A percentile compares a stretch with the other conserved stretches of the same genome.
Conservation (phyloP, 2,888 invertebrate genomes). For the Dione juno region DNA sequence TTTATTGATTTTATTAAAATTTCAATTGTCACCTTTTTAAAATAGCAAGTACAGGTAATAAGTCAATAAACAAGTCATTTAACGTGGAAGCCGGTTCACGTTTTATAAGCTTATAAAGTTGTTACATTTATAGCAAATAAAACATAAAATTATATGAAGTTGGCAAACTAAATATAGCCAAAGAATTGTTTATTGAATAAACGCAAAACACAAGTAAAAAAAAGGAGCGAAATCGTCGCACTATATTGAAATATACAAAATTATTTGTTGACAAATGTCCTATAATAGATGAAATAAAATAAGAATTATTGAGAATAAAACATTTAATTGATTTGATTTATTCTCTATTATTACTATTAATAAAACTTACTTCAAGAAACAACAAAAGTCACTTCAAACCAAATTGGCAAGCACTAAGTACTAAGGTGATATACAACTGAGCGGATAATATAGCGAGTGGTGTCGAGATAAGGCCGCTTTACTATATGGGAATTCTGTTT, state of each 20-base stretch:
- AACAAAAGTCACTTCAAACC: neutral
- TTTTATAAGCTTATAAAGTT: neutral
- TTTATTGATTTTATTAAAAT: neutral
- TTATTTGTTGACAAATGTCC: too few species aligned
- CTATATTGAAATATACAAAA: too few species aligned
- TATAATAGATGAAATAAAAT: too few species aligned
- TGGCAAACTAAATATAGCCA: neutral
- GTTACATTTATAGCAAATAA: neutral
- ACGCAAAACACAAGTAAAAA: too few species aligned
- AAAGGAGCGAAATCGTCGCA: too few species aligned
- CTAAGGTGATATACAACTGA: conserved; percentile 4
- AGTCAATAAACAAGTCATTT: neutral
- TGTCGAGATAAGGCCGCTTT: neutral
- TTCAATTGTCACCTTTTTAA: too few species aligned
- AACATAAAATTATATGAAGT: neutral
- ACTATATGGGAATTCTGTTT: neutral
- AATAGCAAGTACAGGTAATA: neutral
- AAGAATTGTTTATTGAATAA: neutral
- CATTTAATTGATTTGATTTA: too few species aligned
- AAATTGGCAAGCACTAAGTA: neutral
- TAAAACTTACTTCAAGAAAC: too few species aligned
- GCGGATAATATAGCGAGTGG: neutral
- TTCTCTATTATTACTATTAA: too few species aligned
- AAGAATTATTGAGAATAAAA: too few species aligned
- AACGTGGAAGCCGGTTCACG: neutral